Percentiles rank a stretch among this genome's conserved stretches.
Conservation (phyloP, 1,140 invertebrate species). For the Myzus persicae region DNA sequence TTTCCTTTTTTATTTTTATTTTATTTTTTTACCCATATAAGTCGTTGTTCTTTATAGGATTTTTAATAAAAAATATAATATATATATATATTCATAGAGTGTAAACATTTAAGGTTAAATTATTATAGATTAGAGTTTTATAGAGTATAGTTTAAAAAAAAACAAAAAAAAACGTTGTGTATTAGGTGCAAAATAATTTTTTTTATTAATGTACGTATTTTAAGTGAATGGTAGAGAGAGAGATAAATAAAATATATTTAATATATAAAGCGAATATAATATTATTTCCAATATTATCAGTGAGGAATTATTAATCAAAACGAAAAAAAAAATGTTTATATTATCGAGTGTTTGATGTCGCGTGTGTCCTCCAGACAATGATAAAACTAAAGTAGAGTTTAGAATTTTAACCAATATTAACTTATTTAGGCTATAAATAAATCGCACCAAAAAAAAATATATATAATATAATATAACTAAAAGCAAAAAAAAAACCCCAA, state of each 20-base stretch:
- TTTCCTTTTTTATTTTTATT: slow-evolving; percentile 20
- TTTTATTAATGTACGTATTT: slow-evolving; percentile 36
- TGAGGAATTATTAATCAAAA: slow-evolving; percentile 35
- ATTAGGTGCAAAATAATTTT: slow-evolving; percentile 48
- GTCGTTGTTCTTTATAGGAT: slow-evolving; percentile 44
- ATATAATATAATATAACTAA: slow-evolving; percentile 7
- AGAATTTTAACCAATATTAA: slow-evolving; percentile 52
- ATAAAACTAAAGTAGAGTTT: slow-evolving; percentile 33
- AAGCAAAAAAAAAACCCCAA: neutral
- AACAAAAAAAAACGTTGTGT: slow-evolving; percentile 15
- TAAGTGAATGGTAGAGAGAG: slow-evolving; percentile 41
- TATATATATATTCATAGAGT: slow-evolving; percentile 36
- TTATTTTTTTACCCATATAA: slow-evolving; percentile 50
- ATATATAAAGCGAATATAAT: neutral
- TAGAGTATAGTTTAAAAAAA: neutral
- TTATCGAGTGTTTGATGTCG: slow-evolving; percentile 32
- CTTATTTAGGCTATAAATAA: slow-evolving; percentile 49
- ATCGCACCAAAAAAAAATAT: slow-evolving; percentile 40
- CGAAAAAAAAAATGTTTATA: slow-evolving; percentile 45
- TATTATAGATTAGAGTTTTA: slow-evolving; percentile 52
- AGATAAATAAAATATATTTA: neutral
- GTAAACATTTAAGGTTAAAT: slow-evolving; percentile 46
- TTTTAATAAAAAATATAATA: slow-evolving; percentile 18
- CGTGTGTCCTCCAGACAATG: slow-evolving; percentile 42
- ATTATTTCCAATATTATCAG: slow-evolving; percentile 14